Conservation (phyloP, 2,797 vertebrate genomes). For the Tarsius wallacei region DNA sequence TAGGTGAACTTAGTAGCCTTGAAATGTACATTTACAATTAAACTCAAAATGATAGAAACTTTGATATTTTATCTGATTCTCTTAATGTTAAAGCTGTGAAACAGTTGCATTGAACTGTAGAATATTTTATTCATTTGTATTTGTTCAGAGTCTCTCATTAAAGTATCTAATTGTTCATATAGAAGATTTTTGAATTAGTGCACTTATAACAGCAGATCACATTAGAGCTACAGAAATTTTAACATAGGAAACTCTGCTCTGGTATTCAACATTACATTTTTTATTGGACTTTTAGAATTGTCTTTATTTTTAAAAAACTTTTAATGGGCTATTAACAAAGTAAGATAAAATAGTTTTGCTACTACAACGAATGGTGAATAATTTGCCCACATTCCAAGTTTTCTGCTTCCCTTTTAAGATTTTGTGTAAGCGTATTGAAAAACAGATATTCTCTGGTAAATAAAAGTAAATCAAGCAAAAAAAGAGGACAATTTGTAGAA, state of each 20-base stretch:
- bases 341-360: slow-evolving; percentile 36
- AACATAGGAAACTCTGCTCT: neutral
- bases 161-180: neutral
- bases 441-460: slow-evolving; percentile 52
- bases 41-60: slow-evolving; percentile 53
- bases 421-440: slow-evolving; percentile 38
- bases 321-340: neutral
- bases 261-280: neutral
- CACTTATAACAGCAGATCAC: neutral
- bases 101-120: neutral
- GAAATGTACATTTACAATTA: neutral
- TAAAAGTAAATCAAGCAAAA: slow-evolving; percentile 63
- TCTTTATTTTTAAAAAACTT: neutral
- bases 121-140: neutral
- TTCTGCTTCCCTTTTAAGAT: slow-evolving; percentile 39
- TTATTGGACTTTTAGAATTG: slow-evolving; percentile 39
- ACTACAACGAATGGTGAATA: slow-evolving; percentile 9
- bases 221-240: slow-evolving; percentile 12
- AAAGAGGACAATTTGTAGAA: neutral
- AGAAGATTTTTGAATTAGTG: slow-evolving; percentile 45
- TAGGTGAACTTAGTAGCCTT: slow-evolving; percentile 55
- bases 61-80: slow-evolving; percentile 58
- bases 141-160: slow-evolving; percentile 19
- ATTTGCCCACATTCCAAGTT: slow-evolving; percentile 21
- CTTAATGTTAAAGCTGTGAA: slow-evolving; percentile 44